Conservation (phyloP, 1,140 invertebrate species). For the Olivierus martensii region DNA sequence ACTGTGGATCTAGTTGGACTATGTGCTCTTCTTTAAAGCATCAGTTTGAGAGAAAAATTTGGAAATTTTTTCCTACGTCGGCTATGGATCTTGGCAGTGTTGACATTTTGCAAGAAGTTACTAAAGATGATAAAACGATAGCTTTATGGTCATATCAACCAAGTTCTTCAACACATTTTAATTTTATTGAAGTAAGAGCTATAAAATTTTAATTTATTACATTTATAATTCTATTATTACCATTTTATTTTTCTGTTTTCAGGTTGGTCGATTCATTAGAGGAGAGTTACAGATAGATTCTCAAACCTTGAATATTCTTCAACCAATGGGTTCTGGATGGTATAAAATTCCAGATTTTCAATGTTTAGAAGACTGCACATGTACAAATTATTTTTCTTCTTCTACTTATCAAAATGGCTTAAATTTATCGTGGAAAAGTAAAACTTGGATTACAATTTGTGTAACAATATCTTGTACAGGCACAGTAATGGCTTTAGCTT, state of each 20-base stretch:
- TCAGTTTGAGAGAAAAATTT: no score
- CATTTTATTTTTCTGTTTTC: background rate
- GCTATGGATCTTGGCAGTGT: background rate
- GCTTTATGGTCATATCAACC: constrained; percentile 9
- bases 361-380: background rate
- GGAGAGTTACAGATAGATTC: background rate
- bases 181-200: background rate
- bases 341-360: constrained; percentile 14
- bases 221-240: background rate
- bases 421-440: constrained; percentile 27
- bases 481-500: constrained; percentile 31
- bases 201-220: background rate
- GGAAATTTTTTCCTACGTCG: background rate
- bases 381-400: constrained; percentile 4
- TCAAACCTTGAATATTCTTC: constrained; percentile 7
- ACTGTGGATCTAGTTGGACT: no score
- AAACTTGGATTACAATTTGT: constrained; percentile 35
- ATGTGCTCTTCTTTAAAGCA: no score
- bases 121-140: background rate
- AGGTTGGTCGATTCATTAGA: constrained; percentile 6
- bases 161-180: constrained; percentile 2
- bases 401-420: background rate
- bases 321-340: constrained; percentile 4
- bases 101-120: background rate
- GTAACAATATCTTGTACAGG: constrained; percentile 34